Evolutionary conservation across 2,797 vertebrate genomes (phyloP), one percentile per base, ranked within the genome.

Genomic region (Chaetophractus vellerosus): DNA sequence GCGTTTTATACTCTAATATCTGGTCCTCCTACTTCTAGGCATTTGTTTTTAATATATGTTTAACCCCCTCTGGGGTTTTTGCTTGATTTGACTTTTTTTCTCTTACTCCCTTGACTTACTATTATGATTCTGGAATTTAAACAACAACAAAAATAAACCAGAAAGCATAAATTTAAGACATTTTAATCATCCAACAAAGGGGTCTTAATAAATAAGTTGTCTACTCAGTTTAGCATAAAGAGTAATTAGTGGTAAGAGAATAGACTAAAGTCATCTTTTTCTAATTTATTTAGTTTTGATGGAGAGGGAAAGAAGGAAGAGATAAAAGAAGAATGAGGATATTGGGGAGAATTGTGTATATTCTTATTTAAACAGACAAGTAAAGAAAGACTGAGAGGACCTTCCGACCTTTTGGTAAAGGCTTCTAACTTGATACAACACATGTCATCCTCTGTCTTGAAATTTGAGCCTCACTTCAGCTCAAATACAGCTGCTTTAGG

Each of bases 291-390:
- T 41, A 28, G 12, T 61, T 89, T 81, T 95, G 91, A 83, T 83
- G 63, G 69, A 82, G 21, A 45, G 9, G 57, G 68, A 74, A 5
- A 88, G 57, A 55, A 31, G 28, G 31, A 31, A 36, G 45, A 38
- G 18, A 36, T 15, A 10, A 55, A 23, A 75, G 19, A 38, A 31
- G 55, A 21, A 87, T 75, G 69, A 38, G 0, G 24, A 18, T 28
- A 5, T 1, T n/a, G 8, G 48, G 28, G 84, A 66, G 75, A 66
- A 63, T 0, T 11, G 64, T 57, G 23, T 36, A 10, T 63, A 10
- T 83, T 93, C 86, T 94, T 78, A 84, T 87, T 94, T 61, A 90
- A 95, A 78, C 82, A 94, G 93, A 96, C 93, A 93, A 80, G 83
- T 36, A 78, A 71, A 33, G 26, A 64, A 82, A 83, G 63, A 66